Evolutionary conservation across 2,888 invertebrate species (phyloP), one percentile per base, ranked within the genome.

Genomic region (Pimpla rufipes): DNA sequence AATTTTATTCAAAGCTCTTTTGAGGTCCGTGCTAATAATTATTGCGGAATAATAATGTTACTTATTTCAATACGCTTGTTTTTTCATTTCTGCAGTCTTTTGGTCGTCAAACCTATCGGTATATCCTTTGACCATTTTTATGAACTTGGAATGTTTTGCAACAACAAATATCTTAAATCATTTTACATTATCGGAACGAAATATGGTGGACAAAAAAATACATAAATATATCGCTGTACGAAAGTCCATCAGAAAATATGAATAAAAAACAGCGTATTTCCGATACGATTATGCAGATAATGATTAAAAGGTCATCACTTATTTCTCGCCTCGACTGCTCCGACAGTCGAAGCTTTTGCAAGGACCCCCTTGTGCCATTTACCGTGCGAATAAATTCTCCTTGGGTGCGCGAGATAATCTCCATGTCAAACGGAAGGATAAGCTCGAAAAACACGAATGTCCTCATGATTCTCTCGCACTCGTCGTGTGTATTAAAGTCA

Each of bases 341-440:
- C 42, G 8, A 42, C 55, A 21, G 7, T 55, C 40, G n/a, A 64
- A 79, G 70, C 40, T 42, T 68, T 62, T 11, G 57, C 37, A 55
- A 10, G 40, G 11, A 70, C 35, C n/a, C 3, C 57, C 52, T 55
- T 45, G 59, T 57, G 21, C 62, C 64, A 55, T 66, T 71, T 75
- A 47, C 23, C 7, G 64, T 45, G 18, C 42, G 64, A 75, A 83
- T 76, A 71, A 83, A 83, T 83, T 79, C 18, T 16, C 40, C 10
- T 8, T 57, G 59, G 18, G 18, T 13, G 5, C 37, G 42, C 23
- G 40, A 35, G 40, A 45, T 68, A 57, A 77, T 79, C 67, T 73
- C 64, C 79, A 83, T 80, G 68, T 45, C 83, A 77, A 80, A 77
- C 77, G 42, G 13, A 50, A 77, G 62, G 21, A 42, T 47, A 62